Evolutionary conservation across 2,888 invertebrate genomes (phyloP).

Genomic region (Apodemia duryi): DNA sequence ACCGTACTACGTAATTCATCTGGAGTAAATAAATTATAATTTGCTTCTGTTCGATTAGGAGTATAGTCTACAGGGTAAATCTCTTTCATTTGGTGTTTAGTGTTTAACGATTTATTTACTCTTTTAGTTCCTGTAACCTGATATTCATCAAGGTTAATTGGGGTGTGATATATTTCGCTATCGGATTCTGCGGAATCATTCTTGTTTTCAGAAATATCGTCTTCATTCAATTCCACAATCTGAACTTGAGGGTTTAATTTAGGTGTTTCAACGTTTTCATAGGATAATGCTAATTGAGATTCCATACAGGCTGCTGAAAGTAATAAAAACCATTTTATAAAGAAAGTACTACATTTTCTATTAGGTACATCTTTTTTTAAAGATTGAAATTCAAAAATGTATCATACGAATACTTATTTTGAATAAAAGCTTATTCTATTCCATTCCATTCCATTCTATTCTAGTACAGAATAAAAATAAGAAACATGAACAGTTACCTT

Average conservation of each 20-base stretch:
- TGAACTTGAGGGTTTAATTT: slow-evolving; percentile 18
- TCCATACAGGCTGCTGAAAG: slow-evolving; percentile 22
- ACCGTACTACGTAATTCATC: slow-evolving; percentile 48
- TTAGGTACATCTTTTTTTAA: no score
- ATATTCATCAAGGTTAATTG: neutral
- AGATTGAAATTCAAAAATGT: no score
- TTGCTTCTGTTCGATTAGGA: slow-evolving; percentile 32
- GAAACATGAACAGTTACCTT: slow-evolving; percentile 31
- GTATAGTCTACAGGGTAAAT: neutral
- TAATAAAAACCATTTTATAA: slow-evolving; percentile 3
- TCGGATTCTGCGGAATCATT: neutral
- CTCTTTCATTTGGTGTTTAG: neutral
- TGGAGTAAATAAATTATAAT: slow-evolving; percentile 36
- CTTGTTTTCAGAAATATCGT: neutral
- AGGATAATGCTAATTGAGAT: slow-evolving; percentile 16
- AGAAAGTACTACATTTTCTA: neutral
- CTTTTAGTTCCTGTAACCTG: neutral
- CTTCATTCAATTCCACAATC: slow-evolving; percentile 24
- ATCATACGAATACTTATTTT: no score
- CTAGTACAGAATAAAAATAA: neutral
- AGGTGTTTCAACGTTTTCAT: slow-evolving; percentile 12
- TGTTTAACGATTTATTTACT: neutral
- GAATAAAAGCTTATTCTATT: no score
- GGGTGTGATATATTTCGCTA: neutral
- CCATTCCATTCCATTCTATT: no score